Evolutionary conservation across 2,797 vertebrate genomes (phyloP).

Genomic region (Sebastes minor): DNA sequence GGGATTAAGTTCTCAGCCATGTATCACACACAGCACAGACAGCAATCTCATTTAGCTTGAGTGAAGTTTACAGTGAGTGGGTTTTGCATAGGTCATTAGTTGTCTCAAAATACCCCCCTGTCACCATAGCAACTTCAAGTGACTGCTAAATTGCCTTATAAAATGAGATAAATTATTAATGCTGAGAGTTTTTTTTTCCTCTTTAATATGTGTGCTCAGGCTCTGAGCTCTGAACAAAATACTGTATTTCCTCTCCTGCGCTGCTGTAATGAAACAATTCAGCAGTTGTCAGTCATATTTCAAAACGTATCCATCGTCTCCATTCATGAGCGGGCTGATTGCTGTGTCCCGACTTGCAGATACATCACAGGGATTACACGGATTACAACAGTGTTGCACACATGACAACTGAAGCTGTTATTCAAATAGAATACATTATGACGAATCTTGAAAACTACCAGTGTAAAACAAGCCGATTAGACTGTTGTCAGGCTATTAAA

Average conservation of each 20-base stretch:
- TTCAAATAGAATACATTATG: conserved; percentile 25
- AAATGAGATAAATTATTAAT: conserved; percentile 81
- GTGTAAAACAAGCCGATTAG: conserved; percentile 4
- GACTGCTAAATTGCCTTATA: conserved; percentile 78
- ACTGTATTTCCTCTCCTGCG: conserved; percentile 31
- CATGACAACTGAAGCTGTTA: conserved; percentile 25
- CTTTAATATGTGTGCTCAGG: conserved; percentile 53
- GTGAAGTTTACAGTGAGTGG: conserved; percentile 81
- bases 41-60: conserved; percentile 77
- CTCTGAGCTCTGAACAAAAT: conserved; percentile 50
- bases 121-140: conserved; percentile 82
- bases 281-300: conserved; percentile 58
- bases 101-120: conserved; percentile 79
- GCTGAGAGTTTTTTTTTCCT: conserved; percentile 42
- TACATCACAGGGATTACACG: conserved; percentile 43
- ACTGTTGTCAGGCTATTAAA: too few relatives aligned
- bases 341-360: conserved; percentile 25
- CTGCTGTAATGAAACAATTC: conserved; percentile 53
- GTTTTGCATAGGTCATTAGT: conserved; percentile 82
- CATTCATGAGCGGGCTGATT: conserved; percentile 23
- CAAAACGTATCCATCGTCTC: conserved; percentile 30
- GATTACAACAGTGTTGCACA: conserved; percentile 40
- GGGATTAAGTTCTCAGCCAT: conserved; percentile 76
- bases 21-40: conserved; percentile 74
- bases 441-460: conserved; percentile 15